Base-by-base conservation (phyloP, 2,888 invertebrate species). In the Meghimatium bilineatum region DNA sequence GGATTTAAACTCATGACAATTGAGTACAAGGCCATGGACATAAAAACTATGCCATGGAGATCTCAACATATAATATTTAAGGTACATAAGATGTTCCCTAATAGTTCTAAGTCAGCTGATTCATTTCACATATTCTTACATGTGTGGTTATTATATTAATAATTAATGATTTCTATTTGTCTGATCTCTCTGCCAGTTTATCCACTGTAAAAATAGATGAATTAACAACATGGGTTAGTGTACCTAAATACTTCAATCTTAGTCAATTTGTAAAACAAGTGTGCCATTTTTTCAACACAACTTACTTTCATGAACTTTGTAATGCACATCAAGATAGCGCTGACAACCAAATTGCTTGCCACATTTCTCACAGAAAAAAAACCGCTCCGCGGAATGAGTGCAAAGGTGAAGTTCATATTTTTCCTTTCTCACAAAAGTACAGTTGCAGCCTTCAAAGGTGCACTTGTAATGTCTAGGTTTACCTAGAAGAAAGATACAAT, bases 311-410 rank as follows among this genome's bases (percentile, higher is more conserved):
- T 82, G 82, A 26, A 82, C 76, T 32, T 82, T 82, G 69, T 83
- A 71, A 38, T 83, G 83, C n/a, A 83, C 83, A 78, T 83, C 83
- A n/a, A 83, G 77, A 29, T 83, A 83, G 20, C 83, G 60, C 63
- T 78, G 77, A 38, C 83, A 83, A 10, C 83, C 71, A 71, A 83
- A 83, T 34, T 71, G 56, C 72, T 83, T 77, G 34, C 83, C 82
- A 76, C 82, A 82, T 29, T 82, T 82, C 76, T 82, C 82, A 82
- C 82, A 82, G 56, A 10, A 82, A 3, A 82, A 52, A 32, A 75
- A 1, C 14, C 56, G 34, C n/a, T 82, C 82, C 14, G 76, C n/a
- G 8, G 49, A 66, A 69, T 82, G 82, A 63, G 75, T 34, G 36
- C 76, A 82, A 49, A 82, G 60, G 29, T 82, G 82, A 36, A 82